Evolutionary conservation across 2,113 vertebrate species (phyloP).

Genomic region (Tilapia sparmanii): DNA sequence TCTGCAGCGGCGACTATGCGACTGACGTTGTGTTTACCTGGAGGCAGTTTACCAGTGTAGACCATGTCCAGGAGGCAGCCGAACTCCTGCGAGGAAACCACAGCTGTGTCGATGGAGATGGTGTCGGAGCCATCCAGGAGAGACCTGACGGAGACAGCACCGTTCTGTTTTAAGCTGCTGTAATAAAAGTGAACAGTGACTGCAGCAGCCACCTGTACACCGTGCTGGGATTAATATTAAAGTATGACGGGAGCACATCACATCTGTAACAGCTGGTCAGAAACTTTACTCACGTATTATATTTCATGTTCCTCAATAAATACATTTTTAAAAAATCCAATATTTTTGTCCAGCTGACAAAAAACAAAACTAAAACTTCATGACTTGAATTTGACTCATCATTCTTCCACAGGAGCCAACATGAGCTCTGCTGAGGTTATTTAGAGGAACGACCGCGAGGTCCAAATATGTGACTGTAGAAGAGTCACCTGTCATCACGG

Average conservation of each 20-base stretch:
- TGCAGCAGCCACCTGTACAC: neutral
- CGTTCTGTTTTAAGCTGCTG: neutral
- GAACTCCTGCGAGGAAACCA: slow-evolving; percentile 83
- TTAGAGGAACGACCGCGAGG: no score
- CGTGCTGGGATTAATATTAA: neutral
- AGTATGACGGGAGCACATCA: neutral
- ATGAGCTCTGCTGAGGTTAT: rapidly evolving
- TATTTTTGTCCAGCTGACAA: neutral
- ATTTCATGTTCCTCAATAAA: neutral
- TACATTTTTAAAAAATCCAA: rapidly evolving
- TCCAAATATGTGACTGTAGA: neutral
- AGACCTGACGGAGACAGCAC: slow-evolving; percentile 50
- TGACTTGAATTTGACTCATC: neutral
- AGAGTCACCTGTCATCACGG: neutral
- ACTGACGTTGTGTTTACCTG: slow-evolving; percentile 83
- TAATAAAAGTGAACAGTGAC: neutral
- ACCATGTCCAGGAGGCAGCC: slow-evolving; percentile 80
- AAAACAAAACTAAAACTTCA: neutral
- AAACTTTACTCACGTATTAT: neutral
- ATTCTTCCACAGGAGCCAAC: neutral
- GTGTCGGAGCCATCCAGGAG: slow-evolving; percentile 78
- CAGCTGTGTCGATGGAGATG: slow-evolving; percentile 77
- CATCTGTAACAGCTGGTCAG: neutral
- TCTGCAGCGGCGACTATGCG: slow-evolving; percentile 79
- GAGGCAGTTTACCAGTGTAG: slow-evolving; percentile 80